Evolutionary conservation across 2,888 invertebrate genomes (phyloP).

Genomic region (Hedya salicella): DNA sequence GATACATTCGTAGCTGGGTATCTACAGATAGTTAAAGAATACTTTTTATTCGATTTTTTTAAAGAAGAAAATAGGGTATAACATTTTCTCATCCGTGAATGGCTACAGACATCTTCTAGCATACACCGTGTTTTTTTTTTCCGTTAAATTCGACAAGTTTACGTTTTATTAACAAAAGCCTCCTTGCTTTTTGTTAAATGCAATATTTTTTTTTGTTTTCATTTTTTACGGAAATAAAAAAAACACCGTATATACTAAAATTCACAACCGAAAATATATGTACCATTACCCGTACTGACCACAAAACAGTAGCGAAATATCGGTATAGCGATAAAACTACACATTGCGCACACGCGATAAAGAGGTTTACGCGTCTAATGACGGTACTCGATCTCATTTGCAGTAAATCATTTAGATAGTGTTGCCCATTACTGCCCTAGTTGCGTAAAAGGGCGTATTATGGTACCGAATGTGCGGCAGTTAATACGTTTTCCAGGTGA

Average conservation of each 20-base stretch:
- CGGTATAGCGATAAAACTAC: constrained; percentile 29
- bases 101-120: too few species aligned
- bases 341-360: constrained; percentile 34
- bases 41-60: too few species aligned
- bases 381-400: constrained; percentile 43
- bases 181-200: too few species aligned
- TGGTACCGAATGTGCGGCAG: not conserved
- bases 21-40: too few species aligned
- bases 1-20: too few species aligned
- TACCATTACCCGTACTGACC: constrained; percentile 15
- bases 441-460: not conserved
- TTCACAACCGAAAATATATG: constrained; percentile 6
- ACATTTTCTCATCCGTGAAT: too few species aligned
- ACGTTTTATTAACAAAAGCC: too few species aligned
- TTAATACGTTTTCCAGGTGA: not conserved
- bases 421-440: constrained; percentile 18
- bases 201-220: too few species aligned
- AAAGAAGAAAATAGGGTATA: too few species aligned
- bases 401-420: constrained; percentile 44
- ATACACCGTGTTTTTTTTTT: too few species aligned
- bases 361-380: constrained; percentile 39
- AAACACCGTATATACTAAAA: not conserved
- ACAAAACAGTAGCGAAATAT: constrained; percentile 13
- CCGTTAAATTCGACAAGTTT: too few species aligned
- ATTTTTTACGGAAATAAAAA: not conserved